A percentile compares a stretch with the other conserved stretches of the same genome.
phyloP scores from a whole-genome alignment of 2,113 vertebrate species.

The Dipodomys spectabilis region DNA sequence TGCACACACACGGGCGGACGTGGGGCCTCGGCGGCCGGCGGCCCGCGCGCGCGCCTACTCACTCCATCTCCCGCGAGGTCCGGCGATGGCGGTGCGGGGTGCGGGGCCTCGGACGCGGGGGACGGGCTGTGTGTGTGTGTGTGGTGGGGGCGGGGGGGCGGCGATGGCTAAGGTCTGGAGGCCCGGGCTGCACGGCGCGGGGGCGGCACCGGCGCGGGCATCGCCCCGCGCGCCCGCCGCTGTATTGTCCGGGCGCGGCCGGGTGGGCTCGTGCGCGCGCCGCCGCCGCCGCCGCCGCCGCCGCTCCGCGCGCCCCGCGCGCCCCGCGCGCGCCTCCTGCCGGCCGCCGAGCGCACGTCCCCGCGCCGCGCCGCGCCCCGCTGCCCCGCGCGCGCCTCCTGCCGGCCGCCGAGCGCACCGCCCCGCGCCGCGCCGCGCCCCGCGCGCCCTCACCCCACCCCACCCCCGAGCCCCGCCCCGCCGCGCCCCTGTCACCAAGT shows the following conservation, averaged over 20 bases:
- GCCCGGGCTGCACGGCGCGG: conserved; percentile 64
- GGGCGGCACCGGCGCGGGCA: conserved; percentile 82
- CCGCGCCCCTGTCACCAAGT: too few relatives aligned
- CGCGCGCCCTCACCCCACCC: not conserved
- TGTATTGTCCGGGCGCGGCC: conserved; percentile 81
- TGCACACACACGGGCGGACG: not conserved
- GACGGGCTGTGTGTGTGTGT: not conserved
- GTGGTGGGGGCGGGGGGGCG: not conserved
- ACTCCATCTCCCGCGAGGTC: conserved; percentile 77
- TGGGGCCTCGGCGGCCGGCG: not conserved
- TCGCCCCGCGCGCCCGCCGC: conserved; percentile 65
- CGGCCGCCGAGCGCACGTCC: conserved; percentile 45
- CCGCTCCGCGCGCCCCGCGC: conserved; percentile 58
- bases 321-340: conserved; percentile 81
- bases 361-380: conserved; percentile 4
- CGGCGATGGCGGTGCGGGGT: conserved; percentile 7
- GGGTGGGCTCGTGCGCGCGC: conserved; percentile 82
- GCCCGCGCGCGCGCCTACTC: conserved; percentile 59
- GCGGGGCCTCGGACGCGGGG: not conserved
- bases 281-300: conserved; percentile 67
- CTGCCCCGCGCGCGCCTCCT: conserved; percentile 79
- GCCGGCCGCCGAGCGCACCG: conserved; percentile 62
- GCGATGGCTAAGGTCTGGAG: conserved; percentile 64
- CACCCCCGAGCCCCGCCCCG: too few relatives aligned
- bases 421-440: not conserved